Percentiles rank a stretch among this genome's conserved stretches.
Evolutionary conservation across 2,113 vertebrate species (phyloP).

Genomic region (Pelecanus crispus): DNA sequence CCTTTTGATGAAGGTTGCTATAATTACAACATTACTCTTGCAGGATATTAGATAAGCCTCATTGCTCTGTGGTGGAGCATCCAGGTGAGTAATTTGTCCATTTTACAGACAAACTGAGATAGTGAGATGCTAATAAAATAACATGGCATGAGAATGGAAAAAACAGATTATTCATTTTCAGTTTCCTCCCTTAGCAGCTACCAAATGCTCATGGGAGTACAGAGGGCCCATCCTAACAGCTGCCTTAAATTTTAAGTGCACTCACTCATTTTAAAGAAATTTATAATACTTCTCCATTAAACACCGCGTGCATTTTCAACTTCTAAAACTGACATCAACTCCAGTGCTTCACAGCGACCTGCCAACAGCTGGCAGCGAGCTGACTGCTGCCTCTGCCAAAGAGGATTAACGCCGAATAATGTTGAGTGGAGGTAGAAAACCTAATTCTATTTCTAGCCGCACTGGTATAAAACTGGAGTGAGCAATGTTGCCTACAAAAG

Average conservation of each 20-base stretch:
- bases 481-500: background rate
- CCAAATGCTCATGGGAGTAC: background rate
- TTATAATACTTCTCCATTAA: background rate
- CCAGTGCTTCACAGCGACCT: background rate
- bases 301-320: background rate
- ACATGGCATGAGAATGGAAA: background rate
- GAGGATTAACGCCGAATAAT: background rate
- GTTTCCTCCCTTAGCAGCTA: background rate
- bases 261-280: background rate
- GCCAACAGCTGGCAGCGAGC: background rate
- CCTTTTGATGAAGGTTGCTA: background rate
- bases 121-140: background rate
- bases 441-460: background rate
- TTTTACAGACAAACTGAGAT: background rate
- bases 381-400: constrained; percentile 8
- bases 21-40: background rate
- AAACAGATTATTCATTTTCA: background rate
- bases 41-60: background rate
- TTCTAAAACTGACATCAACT: background rate
- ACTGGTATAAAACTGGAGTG: background rate
- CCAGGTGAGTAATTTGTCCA: background rate
- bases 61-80: background rate
- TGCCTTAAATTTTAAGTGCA: background rate
- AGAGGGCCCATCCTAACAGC: background rate
- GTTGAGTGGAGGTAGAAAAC: background rate